Conservation (phyloP, 2,888 invertebrate species). For the Hedychridium roseum region DNA sequence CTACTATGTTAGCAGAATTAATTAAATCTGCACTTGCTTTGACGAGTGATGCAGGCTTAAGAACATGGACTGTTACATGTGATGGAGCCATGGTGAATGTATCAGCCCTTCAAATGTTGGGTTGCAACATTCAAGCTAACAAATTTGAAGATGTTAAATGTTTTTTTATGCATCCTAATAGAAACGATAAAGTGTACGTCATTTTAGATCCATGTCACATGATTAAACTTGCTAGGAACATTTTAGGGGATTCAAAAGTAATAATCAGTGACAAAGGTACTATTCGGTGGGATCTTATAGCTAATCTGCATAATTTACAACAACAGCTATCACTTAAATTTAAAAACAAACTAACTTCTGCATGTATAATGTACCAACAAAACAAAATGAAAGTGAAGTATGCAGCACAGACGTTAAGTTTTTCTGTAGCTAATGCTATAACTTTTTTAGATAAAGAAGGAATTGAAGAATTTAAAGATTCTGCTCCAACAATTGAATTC, state of each 20-base stretch:
- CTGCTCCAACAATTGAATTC: slow-evolving; percentile 30
- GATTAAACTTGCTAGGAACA: too few relatives aligned
- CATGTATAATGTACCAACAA: neutral
- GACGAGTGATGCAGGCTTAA: neutral
- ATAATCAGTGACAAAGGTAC: slow-evolving; percentile 12
- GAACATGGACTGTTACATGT: neutral
- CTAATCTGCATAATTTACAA: slow-evolving; percentile 18
- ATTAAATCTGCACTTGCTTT: neutral
- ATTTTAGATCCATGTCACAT: neutral
- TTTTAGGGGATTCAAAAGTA: slow-evolving; percentile 19
- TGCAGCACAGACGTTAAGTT: slow-evolving; percentile 38
- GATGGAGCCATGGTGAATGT: neutral
- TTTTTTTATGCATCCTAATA: neutral
- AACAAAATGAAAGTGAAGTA: slow-evolving; percentile 33
- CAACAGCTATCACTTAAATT: neutral
- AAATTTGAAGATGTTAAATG: neutral
- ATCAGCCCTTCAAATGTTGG: neutral
- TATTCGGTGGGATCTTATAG: slow-evolving; percentile 30
- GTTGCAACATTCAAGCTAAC: neutral
- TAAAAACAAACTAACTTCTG: neutral
- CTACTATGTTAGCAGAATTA: neutral
- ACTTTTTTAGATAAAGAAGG: slow-evolving; percentile 17
- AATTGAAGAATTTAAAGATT: slow-evolving; percentile 12
- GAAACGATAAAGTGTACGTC: neutral
- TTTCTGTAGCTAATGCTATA: slow-evolving; percentile 36